These are phyloP conservation scores for Bettongia penicillata DNA, from an alignment of 2,113 vertebrate genomes.

Conservation along the genomic window DNA sequence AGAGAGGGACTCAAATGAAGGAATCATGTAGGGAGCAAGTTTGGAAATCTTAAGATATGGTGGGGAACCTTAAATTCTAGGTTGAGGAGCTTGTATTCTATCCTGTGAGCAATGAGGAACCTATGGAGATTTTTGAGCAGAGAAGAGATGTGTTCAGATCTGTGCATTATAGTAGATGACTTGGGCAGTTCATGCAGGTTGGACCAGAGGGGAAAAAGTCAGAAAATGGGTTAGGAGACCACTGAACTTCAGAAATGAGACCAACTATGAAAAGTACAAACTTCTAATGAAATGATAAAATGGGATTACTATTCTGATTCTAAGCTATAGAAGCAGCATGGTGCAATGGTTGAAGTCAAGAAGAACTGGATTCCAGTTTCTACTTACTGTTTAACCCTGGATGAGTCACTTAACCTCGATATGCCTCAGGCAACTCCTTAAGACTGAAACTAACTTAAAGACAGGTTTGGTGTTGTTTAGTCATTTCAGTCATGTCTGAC, in stretches of 20 bases:
- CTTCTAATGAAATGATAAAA: not conserved
- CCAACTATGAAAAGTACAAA: not conserved
- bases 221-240: not conserved
- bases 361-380: not conserved
- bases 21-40: not conserved
- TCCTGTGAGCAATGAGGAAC: not conserved
- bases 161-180: not conserved
- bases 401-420: not conserved
- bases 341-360: not conserved
- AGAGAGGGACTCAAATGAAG: not conserved
- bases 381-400: not conserved
- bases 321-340: not conserved
- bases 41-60: not conserved
- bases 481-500: no score
- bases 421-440: not conserved
- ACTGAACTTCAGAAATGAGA: not conserved
- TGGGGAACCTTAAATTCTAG: not conserved
- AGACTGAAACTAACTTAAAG: not conserved
- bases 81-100: not conserved
- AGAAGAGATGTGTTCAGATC: not conserved
- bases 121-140: not conserved
- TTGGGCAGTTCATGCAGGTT: not conserved
- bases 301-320: not conserved
- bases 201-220: not conserved
- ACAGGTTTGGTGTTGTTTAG: not conserved